These are phyloP conservation scores for Hydraecia micacea DNA, from an alignment of 2,888 invertebrate species.

Conservation along the genomic window DNA sequence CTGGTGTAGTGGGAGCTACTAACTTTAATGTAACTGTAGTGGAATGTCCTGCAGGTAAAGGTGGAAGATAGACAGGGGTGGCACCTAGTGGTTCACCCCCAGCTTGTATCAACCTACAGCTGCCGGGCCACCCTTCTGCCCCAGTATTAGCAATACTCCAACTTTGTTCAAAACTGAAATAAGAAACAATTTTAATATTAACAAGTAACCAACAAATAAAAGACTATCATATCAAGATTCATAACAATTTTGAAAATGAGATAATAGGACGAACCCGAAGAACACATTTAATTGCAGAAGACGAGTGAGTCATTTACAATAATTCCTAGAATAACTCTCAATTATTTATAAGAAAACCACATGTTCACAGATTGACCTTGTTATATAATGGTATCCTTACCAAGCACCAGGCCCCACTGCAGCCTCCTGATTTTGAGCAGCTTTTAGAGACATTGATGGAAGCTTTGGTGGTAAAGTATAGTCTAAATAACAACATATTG, in stretches of 20 bases:
- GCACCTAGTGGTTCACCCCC: constrained; percentile 90
- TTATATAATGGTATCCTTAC: constrained; percentile 69
- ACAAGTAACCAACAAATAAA: background rate
- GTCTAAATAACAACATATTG: constrained; percentile 98
- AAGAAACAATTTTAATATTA: background rate
- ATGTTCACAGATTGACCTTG: background rate
- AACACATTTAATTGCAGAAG: background rate
- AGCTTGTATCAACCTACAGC: constrained; percentile 94
- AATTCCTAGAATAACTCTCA: background rate
- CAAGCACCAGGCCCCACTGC: constrained; percentile 94
- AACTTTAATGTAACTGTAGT: constrained; percentile 95
- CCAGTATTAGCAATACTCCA: constrained; percentile 98
- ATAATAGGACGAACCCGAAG: background rate
- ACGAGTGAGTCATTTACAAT: constrained; percentile 5
- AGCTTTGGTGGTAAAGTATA: constrained; percentile 92
- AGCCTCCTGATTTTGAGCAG: constrained; percentile 90
- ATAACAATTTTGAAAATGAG: background rate
- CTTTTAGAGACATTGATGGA: constrained; percentile 91
- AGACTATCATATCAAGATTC: background rate
- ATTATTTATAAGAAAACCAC: background rate
- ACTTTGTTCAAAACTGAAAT: constrained; percentile 94
- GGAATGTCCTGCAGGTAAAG: constrained; percentile 94
- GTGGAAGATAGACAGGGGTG: constrained; percentile 91
- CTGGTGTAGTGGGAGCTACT: constrained; percentile 93
- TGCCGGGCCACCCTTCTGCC: constrained; percentile 96